Conservation (phyloP, 2,797 vertebrate genomes). For the Brachyalestes nurse region DNA sequence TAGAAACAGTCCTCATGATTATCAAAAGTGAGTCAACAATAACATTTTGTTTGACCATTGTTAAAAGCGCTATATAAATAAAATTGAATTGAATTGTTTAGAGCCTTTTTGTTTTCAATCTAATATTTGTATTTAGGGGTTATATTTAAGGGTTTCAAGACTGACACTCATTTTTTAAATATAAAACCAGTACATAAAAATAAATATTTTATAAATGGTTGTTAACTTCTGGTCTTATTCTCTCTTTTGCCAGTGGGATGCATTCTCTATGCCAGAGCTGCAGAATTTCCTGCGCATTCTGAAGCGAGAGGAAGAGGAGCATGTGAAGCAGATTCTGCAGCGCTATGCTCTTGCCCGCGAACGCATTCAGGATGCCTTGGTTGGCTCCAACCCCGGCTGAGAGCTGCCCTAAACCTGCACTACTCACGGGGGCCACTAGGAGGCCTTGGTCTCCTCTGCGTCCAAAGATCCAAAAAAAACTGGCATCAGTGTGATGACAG, state of each 20-base stretch:
- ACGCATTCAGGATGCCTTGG: constrained; percentile 85
- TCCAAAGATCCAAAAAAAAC: constrained; percentile 31
- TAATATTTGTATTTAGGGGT: not conserved
- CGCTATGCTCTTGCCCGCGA: constrained; percentile 89
- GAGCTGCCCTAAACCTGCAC: not conserved
- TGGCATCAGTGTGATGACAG: constrained; percentile 38
- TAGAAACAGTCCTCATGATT: too few relatives aligned
- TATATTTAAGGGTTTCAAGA: not conserved
- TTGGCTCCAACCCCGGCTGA: constrained; percentile 83
- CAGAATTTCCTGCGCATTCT: constrained; percentile 95
- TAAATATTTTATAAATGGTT: not conserved
- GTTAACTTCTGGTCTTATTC: constrained; percentile 7
- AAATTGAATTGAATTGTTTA: too few relatives aligned
- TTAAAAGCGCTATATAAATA: too few relatives aligned
- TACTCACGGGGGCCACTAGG: constrained; percentile 30
- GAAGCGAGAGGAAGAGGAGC: constrained; percentile 92
- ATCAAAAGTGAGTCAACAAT: not conserved
- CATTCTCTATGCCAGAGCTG: constrained; percentile 93
- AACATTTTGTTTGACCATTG: not conserved
- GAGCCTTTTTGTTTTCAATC: not conserved
- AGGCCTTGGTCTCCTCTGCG: constrained; percentile 21
- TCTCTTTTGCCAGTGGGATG: constrained; percentile 87
- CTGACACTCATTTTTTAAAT: not conserved
- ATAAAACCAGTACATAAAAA: not conserved
- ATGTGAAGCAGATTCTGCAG: constrained; percentile 86